Base-by-base conservation (phyloP, 2,797 vertebrate genomes). In the Salmo trutta region DNA sequence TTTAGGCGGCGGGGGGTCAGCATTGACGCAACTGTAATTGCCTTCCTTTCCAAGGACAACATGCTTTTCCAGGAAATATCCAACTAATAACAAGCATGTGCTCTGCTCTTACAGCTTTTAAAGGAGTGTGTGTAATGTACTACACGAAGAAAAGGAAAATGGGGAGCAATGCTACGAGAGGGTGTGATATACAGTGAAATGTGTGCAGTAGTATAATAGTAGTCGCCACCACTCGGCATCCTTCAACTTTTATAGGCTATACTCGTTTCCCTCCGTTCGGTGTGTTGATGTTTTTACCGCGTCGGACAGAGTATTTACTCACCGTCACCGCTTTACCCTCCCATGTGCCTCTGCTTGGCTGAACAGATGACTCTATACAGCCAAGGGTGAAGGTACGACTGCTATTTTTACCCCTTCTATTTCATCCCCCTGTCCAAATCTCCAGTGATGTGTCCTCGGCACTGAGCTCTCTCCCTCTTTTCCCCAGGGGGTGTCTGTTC, bases 21-120 rank as follows among this genome's bases (percentile, higher is more conserved):
- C 41, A 10, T 47, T 19, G 54, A 59, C 5, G 7, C 5, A 59
- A 47, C 41, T 12, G 41, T 10, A 47, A 47, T 0, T 12, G 36
- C 36, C 17, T 15, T 15, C 0, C 24, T 67, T 29, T 67, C 65
- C 65, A 33, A 67, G 36, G 36, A 5, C 5, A 5, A 41, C 24
- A 21, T 65, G 21, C 66, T 68, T 31, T 81, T 87, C 75, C 54
- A 47, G 54, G 71, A 85, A 66, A 68, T 76, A 66, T 84, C 86
- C 80, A 79, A 84, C 77, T 88, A 85, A 88, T 86, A 86, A 83
- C 84, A 81, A 79, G 87, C 80, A 86, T 83, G 24, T 84, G 80
- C 85, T 83, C 77, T 56, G 73, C 83, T 82, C 17, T 2, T 8
- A 59, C 17, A 59, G 56, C 17, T 19, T 59, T 21, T 5, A 59